These are phyloP conservation scores for Staurois parvus DNA, from an alignment of 2,797 vertebrate genomes.

Conservation along the genomic window DNA sequence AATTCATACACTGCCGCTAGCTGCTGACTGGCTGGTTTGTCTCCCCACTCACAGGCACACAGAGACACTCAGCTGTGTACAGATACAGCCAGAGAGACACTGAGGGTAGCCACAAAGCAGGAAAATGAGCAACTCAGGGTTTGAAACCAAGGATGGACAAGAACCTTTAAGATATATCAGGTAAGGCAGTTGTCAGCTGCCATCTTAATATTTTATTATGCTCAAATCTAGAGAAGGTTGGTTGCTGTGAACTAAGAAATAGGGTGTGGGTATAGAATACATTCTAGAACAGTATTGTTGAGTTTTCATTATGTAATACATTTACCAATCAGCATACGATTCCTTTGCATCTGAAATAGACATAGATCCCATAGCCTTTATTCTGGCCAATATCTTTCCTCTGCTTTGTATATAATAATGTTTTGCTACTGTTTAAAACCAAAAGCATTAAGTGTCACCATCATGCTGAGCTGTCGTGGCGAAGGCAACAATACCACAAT, in stretches of 20 bases:
- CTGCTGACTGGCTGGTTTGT: slow-evolving; percentile 57
- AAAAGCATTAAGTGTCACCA: slow-evolving; percentile 9
- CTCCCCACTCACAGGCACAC: slow-evolving; percentile 33
- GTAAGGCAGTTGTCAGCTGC: slow-evolving; percentile 61
- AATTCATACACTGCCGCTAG: slow-evolving; percentile 40
- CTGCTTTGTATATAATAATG: neutral
- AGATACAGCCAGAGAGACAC: slow-evolving; percentile 34
- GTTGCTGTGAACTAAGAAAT: neutral
- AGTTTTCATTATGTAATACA: neutral
- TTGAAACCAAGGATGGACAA: neutral
- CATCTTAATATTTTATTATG: neutral
- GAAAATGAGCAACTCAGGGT: slow-evolving; percentile 58
- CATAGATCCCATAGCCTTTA: neutral
- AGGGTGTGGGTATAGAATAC: slow-evolving; percentile 15
- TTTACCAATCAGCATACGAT: neutral
- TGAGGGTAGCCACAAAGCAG: slow-evolving; percentile 23
- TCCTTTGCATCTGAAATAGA: neutral
- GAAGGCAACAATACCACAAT: slow-evolving; percentile 37
- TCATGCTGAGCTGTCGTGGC: neutral
- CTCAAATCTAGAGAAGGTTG: neutral
- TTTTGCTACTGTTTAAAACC: neutral
- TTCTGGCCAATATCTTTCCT: neutral
- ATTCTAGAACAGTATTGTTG: neutral
- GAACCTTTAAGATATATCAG: slow-evolving; percentile 69
- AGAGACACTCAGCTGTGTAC: neutral